Conservation (phyloP, 1,140 invertebrate genomes). For the Rhagoletis pomonella region DNA sequence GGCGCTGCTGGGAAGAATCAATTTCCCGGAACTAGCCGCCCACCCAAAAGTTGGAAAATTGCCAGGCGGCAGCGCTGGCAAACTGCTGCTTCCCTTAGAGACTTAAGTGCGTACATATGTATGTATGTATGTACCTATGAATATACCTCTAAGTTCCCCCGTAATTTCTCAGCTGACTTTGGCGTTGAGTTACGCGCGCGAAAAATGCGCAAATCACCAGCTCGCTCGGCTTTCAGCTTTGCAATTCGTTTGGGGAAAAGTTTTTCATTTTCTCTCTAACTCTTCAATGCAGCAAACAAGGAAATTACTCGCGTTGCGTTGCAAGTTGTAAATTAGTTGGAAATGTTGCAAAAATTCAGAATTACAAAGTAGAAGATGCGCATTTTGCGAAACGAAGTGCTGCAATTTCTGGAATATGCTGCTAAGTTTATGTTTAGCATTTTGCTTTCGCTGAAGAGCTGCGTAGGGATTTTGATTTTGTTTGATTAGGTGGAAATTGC, state of each 20-base stretch:
- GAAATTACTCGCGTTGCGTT: conserved; percentile 37
- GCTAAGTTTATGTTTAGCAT: background rate
- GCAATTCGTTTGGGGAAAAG: background rate
- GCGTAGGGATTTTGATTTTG: conserved; percentile 20
- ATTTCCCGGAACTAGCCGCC: background rate
- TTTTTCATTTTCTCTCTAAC: conserved; percentile 30
- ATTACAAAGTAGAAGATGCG: conserved; percentile 16
- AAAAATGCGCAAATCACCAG: conserved; percentile 26
- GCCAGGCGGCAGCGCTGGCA: background rate
- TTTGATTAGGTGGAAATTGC: conserved; percentile 26
- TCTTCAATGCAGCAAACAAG: conserved; percentile 1
- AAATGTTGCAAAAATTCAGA: conserved; percentile 28
- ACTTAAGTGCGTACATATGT: too few species aligned
- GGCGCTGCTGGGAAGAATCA: background rate
- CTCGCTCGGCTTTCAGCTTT: conserved; percentile 9
- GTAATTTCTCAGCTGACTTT: background rate
- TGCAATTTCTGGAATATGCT: conserved; percentile 5
- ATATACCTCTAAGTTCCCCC: too few species aligned
- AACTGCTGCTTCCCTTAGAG: too few species aligned
- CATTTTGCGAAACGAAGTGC: conserved; percentile 18
- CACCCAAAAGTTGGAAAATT: conserved; percentile 12
- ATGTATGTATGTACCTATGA: too few species aligned
- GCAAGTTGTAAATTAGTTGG: background rate
- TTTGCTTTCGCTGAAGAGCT: background rate
- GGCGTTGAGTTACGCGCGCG: conserved; percentile 35